Base-by-base conservation (phyloP, 2,888 invertebrate genomes). In the Drosophila recens region DNA sequence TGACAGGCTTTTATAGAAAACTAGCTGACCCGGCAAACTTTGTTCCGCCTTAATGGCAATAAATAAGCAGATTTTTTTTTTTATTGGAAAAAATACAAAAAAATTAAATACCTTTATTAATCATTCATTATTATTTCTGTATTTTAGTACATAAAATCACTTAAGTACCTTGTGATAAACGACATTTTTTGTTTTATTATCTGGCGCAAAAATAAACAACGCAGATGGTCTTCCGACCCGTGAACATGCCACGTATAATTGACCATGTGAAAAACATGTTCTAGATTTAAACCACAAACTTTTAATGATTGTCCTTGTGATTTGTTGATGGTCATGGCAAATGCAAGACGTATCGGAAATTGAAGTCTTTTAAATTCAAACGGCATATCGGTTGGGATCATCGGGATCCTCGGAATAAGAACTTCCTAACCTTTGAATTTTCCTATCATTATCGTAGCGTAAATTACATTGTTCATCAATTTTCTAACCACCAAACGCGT, bases 361-460 rank as follows among this genome's bases (percentile, higher is more conserved):
- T 42, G 5, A 42, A 42, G 17, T 42, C n/a, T 17, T 42, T 46
- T 27, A 27, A 27, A 27, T 27, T 27, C 23, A 27, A 27, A 27
- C 23, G 23, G 23, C 23, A 27, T 27, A 5, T 27, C 23, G 23
- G 23, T 27, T 30, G 46, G 15, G n/a, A 46, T 46, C 27, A 30
- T 46, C n/a, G 46, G 46, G 6, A 46, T 46, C 27, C 27, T 27
- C 46, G 46, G 46, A 30, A 46, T 46, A 6, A 30, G 46, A 46
- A 46, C 46, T 30, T 46, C 30, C n/a, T 46, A 2, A 9, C 46
- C 46, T 46, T 46, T 30, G 30, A n/a, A 46, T 30, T 46, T 46
- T 46, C 30, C 46, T 46, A n/a, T 46, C n/a, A 46, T n/a, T 48
- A 48, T 48, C n/a, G 23, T 27, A 27, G 23, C 23, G 23, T 27